phyloP scores from a whole-genome alignment of 2,888 invertebrate genomes.

The Cheilosia impressa region DNA sequence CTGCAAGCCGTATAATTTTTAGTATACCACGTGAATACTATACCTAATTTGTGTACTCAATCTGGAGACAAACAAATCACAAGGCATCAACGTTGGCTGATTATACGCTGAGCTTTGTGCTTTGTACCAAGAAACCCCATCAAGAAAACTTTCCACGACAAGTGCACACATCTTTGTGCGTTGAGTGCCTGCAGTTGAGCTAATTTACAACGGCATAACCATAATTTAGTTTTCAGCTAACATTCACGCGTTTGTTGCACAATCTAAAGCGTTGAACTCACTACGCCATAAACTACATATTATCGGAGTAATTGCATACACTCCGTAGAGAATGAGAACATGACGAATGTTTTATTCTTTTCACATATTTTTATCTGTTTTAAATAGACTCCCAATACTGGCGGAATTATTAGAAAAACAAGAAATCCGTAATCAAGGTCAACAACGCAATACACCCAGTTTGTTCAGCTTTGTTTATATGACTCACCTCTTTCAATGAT shows the following conservation, averaged over 20 bases:
- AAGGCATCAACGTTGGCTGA: not conserved
- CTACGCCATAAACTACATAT: not conserved
- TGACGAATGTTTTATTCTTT: not conserved
- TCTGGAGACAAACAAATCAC: constrained; percentile 23
- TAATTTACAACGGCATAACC: too few relatives aligned
- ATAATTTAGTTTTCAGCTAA: too few relatives aligned
- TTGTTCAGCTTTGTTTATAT: not conserved
- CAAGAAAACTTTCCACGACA: not conserved
- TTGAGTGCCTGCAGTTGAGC: not conserved
- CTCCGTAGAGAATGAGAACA: not conserved
- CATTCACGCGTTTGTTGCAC: too few relatives aligned
- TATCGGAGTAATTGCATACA: not conserved
- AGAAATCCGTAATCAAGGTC: constrained; percentile 20
- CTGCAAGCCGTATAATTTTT: not conserved
- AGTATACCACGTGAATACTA: not conserved
- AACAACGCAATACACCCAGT: not conserved
- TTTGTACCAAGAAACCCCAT: not conserved
- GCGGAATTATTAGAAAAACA: not conserved
- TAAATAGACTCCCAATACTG: not conserved
- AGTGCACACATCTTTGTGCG: not conserved
- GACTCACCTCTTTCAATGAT: constrained; percentile 79
- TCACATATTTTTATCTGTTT: too few relatives aligned
- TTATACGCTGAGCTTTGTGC: not conserved
- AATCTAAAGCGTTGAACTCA: not conserved
- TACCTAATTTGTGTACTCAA: not conserved